Conservation (phyloP, 2,888 invertebrate species). For the Spilosoma lubricipeda region DNA sequence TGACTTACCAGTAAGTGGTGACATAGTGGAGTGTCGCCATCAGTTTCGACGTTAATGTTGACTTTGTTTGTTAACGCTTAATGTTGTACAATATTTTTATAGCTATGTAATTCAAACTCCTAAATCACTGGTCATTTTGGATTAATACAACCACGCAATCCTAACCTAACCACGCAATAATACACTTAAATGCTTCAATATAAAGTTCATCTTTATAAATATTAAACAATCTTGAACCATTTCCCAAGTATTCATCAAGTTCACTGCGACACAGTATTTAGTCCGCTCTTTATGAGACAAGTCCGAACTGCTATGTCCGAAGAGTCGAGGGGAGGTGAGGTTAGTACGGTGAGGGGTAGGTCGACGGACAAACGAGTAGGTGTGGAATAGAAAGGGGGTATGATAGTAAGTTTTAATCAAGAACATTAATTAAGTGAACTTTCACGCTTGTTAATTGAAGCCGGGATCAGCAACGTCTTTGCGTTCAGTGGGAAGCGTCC, state of each 20-base stretch:
- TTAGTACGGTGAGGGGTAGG: neutral
- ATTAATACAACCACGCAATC: neutral
- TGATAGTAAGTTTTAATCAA: constrained; percentile 56
- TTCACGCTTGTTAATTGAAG: constrained; percentile 52
- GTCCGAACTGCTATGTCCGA: constrained; percentile 17
- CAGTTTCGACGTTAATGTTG: neutral
- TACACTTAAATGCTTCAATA: neutral
- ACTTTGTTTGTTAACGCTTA: constrained; percentile 1
- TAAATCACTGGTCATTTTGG: constrained; percentile 7
- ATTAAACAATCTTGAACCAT: constrained; percentile 8
- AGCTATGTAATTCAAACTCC: constrained; percentile 20
- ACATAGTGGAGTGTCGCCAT: neutral
- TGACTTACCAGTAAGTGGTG: neutral
- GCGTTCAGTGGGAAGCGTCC: constrained; percentile 11
- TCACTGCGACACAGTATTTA: constrained; percentile 25
- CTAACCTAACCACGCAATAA: neutral
- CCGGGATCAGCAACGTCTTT: constrained; percentile 42
- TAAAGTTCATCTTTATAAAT: neutral
- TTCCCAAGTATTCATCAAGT: constrained; percentile 26
- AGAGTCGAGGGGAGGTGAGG: constrained; percentile 15
- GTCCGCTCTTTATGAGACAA: constrained; percentile 28
- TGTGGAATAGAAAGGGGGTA: constrained; percentile 2
- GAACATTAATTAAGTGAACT: constrained; percentile 55
- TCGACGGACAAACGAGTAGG: constrained; percentile 4
- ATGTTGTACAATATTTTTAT: constrained; percentile 16